phyloP scores from a whole-genome alignment of 2,113 vertebrate species.

The Ariopsis seemanni region DNA sequence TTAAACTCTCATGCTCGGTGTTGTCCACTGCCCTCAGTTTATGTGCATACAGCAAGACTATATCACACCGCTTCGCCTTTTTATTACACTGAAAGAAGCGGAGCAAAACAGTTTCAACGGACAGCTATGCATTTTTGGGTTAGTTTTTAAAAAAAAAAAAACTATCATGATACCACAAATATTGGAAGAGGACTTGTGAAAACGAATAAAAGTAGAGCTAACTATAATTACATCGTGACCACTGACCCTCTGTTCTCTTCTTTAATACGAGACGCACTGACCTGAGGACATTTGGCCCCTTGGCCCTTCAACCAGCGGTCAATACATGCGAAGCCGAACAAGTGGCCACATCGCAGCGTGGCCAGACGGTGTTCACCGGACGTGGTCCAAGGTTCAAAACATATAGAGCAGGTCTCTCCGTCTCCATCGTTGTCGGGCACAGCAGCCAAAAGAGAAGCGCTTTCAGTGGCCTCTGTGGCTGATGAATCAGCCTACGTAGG shows the following conservation, averaged over 20 bases:
- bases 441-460: not conserved
- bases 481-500: not conserved
- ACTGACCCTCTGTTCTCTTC: not conserved
- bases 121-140: not conserved
- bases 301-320: slow-evolving; percentile 85
- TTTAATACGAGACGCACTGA: slow-evolving; percentile 55
- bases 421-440: slow-evolving; percentile 69
- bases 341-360: slow-evolving; percentile 88
- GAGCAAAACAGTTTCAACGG: not conserved
- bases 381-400: slow-evolving; percentile 91
- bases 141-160: too few relatives aligned
- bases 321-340: slow-evolving; percentile 91
- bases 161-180: not conserved
- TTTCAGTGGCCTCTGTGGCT: not conserved
- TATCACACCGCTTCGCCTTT: slow-evolving; percentile 87
- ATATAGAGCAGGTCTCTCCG: slow-evolving; percentile 88
- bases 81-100: slow-evolving; percentile 85
- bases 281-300: slow-evolving; percentile 92
- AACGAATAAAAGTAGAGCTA: not conserved
- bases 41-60: slow-evolving; percentile 89
- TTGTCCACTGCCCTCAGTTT: slow-evolving; percentile 87
- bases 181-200: not conserved
- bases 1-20: slow-evolving; percentile 84
- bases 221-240: not conserved
- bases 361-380: slow-evolving; percentile 88